Evolutionary conservation across 2,113 vertebrate genomes (phyloP).

Genomic region (Bos javanicus): DNA sequence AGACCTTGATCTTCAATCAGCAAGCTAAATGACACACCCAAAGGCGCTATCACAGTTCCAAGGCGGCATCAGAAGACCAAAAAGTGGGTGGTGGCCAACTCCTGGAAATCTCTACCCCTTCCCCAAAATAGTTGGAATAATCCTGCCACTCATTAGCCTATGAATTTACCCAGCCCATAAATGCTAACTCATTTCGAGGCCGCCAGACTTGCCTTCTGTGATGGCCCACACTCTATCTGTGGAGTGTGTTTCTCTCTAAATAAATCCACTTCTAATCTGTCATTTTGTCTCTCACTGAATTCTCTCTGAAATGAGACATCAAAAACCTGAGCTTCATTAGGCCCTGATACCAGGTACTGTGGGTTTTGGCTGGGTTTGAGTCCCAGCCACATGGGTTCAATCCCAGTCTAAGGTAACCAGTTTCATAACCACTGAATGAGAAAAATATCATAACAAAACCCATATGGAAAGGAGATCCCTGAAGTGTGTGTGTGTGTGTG

Average conservation of each 20-base stretch:
- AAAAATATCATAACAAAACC: conserved; percentile 22
- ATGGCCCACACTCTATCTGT: not conserved
- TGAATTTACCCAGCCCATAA: not conserved
- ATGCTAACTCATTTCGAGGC: not conserved
- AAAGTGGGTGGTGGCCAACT: not conserved
- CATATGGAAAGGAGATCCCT: not conserved
- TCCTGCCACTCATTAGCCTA: not conserved
- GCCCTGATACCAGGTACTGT: not conserved
- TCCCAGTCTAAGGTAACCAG: not conserved
- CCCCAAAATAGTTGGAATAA: not conserved
- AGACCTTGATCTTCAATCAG: not conserved
- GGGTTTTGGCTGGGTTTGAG: not conserved
- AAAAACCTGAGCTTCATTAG: not conserved
- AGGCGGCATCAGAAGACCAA: not conserved
- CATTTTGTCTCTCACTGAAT: not conserved
- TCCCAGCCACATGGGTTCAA: not conserved
- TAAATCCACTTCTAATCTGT: not conserved
- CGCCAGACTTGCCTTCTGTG: not conserved
- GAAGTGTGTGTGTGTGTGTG: not conserved
- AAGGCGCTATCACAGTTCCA: not conserved
- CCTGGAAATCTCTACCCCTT: not conserved
- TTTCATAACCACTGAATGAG: not conserved
- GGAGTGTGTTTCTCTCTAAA: not conserved
- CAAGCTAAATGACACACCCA: not conserved
- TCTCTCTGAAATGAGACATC: not conserved